phyloP scores from a whole-genome alignment of 1,140 invertebrate genomes.

The Cotesia vestalis region DNA sequence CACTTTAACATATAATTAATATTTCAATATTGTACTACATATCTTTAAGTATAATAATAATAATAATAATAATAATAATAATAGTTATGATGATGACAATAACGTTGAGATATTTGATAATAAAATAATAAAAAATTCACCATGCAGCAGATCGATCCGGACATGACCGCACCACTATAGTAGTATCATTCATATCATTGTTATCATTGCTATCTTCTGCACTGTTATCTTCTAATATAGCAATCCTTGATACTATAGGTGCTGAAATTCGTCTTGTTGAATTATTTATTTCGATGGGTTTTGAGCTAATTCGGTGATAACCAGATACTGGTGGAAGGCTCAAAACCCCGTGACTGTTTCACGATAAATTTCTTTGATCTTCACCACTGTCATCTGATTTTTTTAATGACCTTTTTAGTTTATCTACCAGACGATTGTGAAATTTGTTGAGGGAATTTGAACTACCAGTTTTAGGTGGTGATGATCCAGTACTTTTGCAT shows the following conservation, averaged over 20 bases:
- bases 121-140: conserved; percentile 24
- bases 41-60: too few relatives aligned
- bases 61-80: not conserved
- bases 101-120: not conserved
- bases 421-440: conserved; percentile 84
- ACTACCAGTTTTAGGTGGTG: conserved; percentile 69
- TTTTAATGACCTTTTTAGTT: conserved; percentile 79
- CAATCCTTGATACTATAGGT: conserved; percentile 46
- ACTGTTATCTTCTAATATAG: conserved; percentile 38
- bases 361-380: conserved; percentile 64
- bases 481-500: conserved; percentile 70
- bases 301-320: conserved; percentile 58
- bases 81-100: not conserved
- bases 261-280: conserved; percentile 56
- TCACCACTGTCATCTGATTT: conserved; percentile 71
- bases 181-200: too few relatives aligned
- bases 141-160: conserved; percentile 50
- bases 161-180: conserved; percentile 50
- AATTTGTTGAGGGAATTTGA: conserved; percentile 81
- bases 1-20: too few relatives aligned
- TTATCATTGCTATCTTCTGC: too few relatives aligned
- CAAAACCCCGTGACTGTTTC: conserved; percentile 63
- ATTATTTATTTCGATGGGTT: conserved; percentile 37
- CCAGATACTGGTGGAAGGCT: conserved; percentile 56
- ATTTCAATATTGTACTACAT: too few relatives aligned